Percentiles rank a stretch among this genome's conserved stretches.
Conservation (phyloP, 2,888 invertebrate species). For the Tachina lurida region DNA sequence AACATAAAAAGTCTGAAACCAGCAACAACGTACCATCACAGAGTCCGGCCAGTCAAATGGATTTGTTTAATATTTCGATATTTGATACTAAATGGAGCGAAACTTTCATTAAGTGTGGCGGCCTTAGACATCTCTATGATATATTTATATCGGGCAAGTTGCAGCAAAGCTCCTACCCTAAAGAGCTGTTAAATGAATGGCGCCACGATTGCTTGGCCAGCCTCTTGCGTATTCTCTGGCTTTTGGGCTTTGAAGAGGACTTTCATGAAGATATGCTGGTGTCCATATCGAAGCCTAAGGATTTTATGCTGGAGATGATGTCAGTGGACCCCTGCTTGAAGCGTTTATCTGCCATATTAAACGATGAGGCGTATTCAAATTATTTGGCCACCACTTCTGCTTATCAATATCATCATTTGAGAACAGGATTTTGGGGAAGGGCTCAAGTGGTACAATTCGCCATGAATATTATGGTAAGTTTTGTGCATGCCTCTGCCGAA, state of each 20-base stretch:
- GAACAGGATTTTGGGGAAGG: constrained; percentile 96
- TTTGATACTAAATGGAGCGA: constrained; percentile 86
- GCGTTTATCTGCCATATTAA: constrained; percentile 92
- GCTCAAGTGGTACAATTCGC: constrained; percentile 96
- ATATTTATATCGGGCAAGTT: constrained; percentile 94
- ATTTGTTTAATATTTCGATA: constrained; percentile 50
- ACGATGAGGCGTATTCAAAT: constrained; percentile 89
- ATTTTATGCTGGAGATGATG: constrained; percentile 90
- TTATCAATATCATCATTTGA: constrained; percentile 90
- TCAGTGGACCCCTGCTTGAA: constrained; percentile 92
- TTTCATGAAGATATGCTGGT: constrained; percentile 84
- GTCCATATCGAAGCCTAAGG: constrained; percentile 86
- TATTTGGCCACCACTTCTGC: constrained; percentile 75
- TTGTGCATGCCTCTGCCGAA: constrained; percentile 93
- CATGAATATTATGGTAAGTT: constrained; percentile 95
- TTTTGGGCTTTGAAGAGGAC: constrained; percentile 89
- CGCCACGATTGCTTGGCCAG: constrained; percentile 96
- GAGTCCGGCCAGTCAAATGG: constrained; percentile 42
- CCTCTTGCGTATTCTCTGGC: constrained; percentile 92
- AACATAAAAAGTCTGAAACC: constrained; percentile 72
- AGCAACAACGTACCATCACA: constrained; percentile 45
- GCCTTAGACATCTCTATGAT: constrained; percentile 93
- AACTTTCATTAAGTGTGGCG: constrained; percentile 93
- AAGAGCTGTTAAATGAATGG: constrained; percentile 88
- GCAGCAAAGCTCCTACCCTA: constrained; percentile 90